A percentile compares a stretch with the other conserved stretches of the same genome.
These are phyloP conservation scores for Muscina levida DNA, from an alignment of 2,888 invertebrate species.

Conservation along the genomic window DNA sequence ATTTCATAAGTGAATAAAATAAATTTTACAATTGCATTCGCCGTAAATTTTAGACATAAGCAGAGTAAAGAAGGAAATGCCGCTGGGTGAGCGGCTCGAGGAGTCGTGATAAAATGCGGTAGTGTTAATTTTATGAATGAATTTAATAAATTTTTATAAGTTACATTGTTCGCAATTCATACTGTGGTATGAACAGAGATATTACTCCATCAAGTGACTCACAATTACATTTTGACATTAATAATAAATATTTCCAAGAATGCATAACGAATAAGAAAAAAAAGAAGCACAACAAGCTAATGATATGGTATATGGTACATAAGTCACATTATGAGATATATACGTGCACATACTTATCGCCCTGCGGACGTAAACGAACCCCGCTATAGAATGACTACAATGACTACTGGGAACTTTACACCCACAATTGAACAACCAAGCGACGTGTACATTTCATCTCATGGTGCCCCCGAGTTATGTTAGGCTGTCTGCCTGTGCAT, in stretches of 20 bases:
- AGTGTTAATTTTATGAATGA: conserved; percentile 19
- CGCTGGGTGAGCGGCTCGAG: background rate
- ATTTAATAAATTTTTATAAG: background rate
- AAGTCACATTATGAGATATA: too few relatives aligned
- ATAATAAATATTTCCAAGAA: conserved; percentile 19
- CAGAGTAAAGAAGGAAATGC: background rate
- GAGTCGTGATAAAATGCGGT: conserved; percentile 6
- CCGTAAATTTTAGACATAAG: too few relatives aligned
- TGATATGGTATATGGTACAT: too few relatives aligned
- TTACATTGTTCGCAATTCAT: background rate
- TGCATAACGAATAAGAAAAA: background rate
- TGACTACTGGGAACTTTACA: background rate
- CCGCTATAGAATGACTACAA: too few relatives aligned
- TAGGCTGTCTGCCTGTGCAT: background rate
- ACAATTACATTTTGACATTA: conserved; percentile 6
- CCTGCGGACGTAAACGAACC: too few relatives aligned
- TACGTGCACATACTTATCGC: too few relatives aligned
- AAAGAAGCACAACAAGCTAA: background rate
- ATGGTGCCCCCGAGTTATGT: background rate
- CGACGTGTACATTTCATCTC: background rate
- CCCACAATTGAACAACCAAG: background rate
- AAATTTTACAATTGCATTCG: background rate
- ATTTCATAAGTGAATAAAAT: conserved; percentile 23
- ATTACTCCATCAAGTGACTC: background rate
- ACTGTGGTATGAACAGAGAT: background rate